Percentiles rank a stretch among this genome's conserved stretches.
phyloP scores from a whole-genome alignment of 2,888 invertebrate species.

The Polyploca ridens region DNA sequence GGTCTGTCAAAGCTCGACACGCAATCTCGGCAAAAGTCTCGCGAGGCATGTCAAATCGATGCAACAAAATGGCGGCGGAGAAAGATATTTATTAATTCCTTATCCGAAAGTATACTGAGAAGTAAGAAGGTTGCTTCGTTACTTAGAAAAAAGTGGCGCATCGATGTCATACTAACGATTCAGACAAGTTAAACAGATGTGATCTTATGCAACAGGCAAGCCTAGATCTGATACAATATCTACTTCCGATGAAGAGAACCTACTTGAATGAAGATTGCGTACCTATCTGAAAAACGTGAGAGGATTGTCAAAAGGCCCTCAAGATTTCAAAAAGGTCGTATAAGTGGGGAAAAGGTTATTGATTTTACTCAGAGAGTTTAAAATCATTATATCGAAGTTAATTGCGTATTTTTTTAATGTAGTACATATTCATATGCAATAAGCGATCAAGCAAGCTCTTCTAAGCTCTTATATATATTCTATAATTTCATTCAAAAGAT shows the following conservation, averaged over 20 bases:
- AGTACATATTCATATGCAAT: no score
- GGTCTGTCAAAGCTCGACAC: no score
- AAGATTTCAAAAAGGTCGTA: neutral
- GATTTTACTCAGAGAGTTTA: neutral
- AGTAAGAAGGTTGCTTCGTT: no score
- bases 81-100: no score
- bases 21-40: no score
- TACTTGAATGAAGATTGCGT: neutral
- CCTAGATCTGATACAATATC: neutral
- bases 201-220: neutral
- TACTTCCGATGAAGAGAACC: neutral
- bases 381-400: neutral
- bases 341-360: neutral
- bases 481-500: neutral
- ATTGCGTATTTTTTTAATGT: neutral
- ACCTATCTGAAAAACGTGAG: neutral
- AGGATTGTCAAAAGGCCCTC: slow-evolving; percentile 3
- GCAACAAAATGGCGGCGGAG: no score
- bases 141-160: no score
- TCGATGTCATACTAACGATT: no score
- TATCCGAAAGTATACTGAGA: no score
- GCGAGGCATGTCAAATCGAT: no score
- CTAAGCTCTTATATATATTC: no score
- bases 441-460: no score
- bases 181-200: neutral